Conservation (phyloP, 2,113 vertebrate species). For the Sterrhoptilus dennistouni region DNA sequence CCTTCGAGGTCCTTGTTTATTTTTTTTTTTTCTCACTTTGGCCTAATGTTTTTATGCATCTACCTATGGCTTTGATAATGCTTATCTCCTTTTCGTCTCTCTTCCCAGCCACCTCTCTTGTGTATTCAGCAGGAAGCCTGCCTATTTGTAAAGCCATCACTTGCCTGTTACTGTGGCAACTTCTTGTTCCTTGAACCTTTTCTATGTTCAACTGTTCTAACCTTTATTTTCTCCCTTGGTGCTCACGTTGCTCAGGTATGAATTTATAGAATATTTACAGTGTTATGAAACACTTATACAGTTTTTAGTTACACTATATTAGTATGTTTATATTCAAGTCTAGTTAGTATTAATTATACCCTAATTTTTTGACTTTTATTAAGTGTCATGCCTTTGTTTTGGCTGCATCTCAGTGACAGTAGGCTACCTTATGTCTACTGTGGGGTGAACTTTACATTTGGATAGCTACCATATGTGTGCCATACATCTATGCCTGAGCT, state of each 20-base stretch:
- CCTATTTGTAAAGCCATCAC: neutral
- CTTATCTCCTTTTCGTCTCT: neutral
- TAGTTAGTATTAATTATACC: neutral
- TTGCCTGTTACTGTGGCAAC: neutral
- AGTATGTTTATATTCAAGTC: neutral
- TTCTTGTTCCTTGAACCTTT: neutral
- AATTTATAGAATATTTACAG: neutral
- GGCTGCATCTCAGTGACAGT: neutral
- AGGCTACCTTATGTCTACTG: neutral
- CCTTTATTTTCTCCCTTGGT: neutral
- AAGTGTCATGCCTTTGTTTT: neutral
- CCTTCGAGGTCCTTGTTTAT: neutral
- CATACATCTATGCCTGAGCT: neutral
- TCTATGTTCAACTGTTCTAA: neutral
- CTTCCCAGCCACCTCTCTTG: neutral
- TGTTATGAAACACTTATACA: neutral
- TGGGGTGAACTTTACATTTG: neutral
- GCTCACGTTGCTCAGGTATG: neutral
- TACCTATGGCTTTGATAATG: neutral
- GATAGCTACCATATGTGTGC: rapidly evolving
- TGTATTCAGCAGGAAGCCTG: neutral
- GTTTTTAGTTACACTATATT: neutral
- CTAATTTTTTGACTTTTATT: neutral
- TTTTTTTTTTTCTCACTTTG: neutral
- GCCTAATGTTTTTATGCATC: neutral